Evolutionary conservation across 2,797 vertebrate species (phyloP).

Genomic region (Paguma larvata): DNA sequence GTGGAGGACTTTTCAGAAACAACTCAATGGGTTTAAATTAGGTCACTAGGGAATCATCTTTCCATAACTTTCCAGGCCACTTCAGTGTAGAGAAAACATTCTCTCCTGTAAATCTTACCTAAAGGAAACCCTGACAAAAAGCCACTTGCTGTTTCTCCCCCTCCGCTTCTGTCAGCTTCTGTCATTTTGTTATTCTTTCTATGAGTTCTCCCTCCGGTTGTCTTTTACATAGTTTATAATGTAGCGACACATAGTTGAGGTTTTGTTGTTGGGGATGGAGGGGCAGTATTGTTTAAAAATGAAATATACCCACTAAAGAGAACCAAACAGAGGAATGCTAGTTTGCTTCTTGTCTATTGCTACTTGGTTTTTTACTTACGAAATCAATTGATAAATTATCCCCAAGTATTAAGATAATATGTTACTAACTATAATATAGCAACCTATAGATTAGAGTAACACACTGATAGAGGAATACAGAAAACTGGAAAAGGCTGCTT

Average conservation of each 20-base stretch:
- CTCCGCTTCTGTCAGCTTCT: background rate
- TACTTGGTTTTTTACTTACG: background rate
- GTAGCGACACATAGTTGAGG: background rate
- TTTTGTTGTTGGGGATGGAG: background rate
- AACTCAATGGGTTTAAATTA: background rate
- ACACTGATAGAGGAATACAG: background rate
- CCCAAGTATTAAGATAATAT: background rate
- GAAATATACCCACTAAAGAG: background rate
- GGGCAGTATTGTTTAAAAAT: background rate
- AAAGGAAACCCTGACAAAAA: background rate
- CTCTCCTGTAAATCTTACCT: background rate
- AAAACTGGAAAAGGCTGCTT: background rate
- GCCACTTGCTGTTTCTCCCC: background rate
- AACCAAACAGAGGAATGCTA: background rate
- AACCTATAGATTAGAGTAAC: background rate
- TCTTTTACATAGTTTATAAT: background rate
- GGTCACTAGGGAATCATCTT: background rate
- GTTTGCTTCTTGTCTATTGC: background rate
- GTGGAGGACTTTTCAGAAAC: background rate
- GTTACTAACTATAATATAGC: background rate
- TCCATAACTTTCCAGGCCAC: background rate
- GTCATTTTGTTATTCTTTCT: constrained; percentile 9
- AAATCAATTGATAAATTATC: constrained; percentile 9
- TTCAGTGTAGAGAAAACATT: background rate
- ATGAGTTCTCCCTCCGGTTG: background rate